A percentile compares a stretch with the other conserved stretches of the same genome.
Evolutionary conservation across 2,797 vertebrate genomes (phyloP).

Genomic region (Chelonia mydas): DNA sequence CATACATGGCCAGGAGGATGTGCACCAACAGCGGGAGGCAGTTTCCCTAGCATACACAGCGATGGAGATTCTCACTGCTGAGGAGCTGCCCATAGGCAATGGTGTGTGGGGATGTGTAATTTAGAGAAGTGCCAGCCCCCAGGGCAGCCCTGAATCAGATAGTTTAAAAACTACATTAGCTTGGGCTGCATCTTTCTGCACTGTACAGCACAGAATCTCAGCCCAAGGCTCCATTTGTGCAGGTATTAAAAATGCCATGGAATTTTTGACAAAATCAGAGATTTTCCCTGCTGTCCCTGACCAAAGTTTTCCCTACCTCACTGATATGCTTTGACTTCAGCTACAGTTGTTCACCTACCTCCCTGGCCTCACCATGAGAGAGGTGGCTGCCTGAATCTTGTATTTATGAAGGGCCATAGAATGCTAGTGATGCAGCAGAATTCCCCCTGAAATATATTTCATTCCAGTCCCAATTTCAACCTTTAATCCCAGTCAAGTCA

Average conservation of each 20-base stretch:
- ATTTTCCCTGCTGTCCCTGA: background rate
- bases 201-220: background rate
- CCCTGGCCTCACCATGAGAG: background rate
- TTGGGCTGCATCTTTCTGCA: background rate
- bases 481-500: background rate
- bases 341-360: background rate
- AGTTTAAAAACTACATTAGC: background rate
- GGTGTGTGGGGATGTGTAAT: background rate
- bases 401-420: background rate
- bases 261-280: background rate
- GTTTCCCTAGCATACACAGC: background rate
- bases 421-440: background rate
- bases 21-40: background rate
- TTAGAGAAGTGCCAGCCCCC: background rate
- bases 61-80: background rate
- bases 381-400: background rate
- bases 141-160: background rate
- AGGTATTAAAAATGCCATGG: fast-evolving
- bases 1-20: background rate
- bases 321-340: background rate
- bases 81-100: background rate
- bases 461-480: background rate
- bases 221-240: background rate
- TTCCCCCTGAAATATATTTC: background rate
- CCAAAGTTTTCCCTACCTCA: background rate